These are phyloP conservation scores for Oreortyx pictus DNA, from an alignment of 2,797 vertebrate species.

Conservation along the genomic window DNA sequence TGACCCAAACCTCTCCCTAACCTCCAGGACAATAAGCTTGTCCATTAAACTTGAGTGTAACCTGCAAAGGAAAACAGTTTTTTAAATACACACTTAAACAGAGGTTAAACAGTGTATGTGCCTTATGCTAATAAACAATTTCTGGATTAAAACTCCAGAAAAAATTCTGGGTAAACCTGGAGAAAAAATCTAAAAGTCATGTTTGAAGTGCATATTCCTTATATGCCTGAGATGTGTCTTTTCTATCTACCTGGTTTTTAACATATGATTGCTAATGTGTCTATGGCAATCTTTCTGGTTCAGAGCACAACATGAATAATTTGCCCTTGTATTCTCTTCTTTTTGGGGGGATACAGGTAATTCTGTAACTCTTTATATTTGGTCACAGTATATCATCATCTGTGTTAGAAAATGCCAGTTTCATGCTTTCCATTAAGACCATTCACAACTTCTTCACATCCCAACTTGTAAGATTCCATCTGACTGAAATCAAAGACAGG, in stretches of 20 bases:
- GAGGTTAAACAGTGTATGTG: background rate
- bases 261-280: background rate
- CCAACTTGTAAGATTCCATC: background rate
- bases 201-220: background rate
- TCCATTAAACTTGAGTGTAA: background rate
- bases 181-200: background rate
- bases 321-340: background rate
- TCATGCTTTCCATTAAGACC: background rate
- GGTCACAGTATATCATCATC: background rate
- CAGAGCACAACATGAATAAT: background rate
- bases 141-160: background rate
- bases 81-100: background rate
- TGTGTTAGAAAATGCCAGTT: background rate
- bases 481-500: background rate
- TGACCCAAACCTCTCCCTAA: conserved; percentile 5
- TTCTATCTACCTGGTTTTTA: background rate
- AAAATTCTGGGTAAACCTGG: background rate
- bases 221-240: background rate
- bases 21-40: background rate
- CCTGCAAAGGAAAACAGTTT: background rate
- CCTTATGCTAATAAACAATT: background rate
- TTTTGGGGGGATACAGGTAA: background rate
- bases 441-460: background rate
- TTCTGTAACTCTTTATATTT: background rate
- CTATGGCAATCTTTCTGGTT: background rate